Evolutionary conservation across 2,797 vertebrate species (phyloP).

Genomic region (Ispidina picta): DNA sequence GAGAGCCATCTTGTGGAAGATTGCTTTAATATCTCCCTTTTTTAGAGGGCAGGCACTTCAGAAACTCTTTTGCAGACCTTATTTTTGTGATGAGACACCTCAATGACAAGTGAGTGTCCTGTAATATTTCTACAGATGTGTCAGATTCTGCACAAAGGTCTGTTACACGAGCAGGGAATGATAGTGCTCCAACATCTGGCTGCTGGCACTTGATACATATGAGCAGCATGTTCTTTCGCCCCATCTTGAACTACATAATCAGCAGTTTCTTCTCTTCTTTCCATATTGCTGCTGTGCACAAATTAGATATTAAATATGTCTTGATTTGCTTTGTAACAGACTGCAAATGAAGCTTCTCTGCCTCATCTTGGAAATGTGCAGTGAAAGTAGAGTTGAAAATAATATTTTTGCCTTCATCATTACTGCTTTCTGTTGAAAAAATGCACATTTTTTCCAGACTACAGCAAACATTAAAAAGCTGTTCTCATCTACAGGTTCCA

Average conservation of each 20-base stretch:
- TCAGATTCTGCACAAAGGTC: neutral
- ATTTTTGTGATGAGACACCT: conserved; percentile 1
- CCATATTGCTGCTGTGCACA: conserved; percentile 61
- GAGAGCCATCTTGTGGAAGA: conserved; percentile 54
- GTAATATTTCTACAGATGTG: conserved; percentile 4
- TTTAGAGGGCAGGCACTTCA: neutral
- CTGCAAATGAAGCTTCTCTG: conserved; percentile 75
- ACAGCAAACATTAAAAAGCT: conserved; percentile 79
- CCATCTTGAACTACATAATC: conserved; percentile 33
- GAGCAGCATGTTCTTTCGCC: conserved; percentile 9
- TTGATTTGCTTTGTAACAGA: conserved; percentile 78
- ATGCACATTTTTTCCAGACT: conserved; percentile 73
- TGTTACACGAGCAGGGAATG: neutral
- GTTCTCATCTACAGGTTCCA: conserved; percentile 75
- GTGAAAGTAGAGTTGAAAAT: conserved; percentile 68
- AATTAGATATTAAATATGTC: conserved; percentile 69
- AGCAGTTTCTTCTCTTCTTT: conserved; percentile 61
- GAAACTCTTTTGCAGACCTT: neutral
- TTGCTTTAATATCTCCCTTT: neutral
- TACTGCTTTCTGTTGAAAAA: conserved; percentile 76
- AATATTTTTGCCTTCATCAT: conserved; percentile 70
- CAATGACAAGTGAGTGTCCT: neutral
- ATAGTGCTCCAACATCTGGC: conserved; percentile 18
- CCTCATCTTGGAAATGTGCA: conserved; percentile 69
- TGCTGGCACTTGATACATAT: neutral